Percentiles rank a stretch among this genome's conserved stretches.
Evolutionary conservation across 2,797 vertebrate species (phyloP).

Genomic region (Peromyscus eremicus): DNA sequence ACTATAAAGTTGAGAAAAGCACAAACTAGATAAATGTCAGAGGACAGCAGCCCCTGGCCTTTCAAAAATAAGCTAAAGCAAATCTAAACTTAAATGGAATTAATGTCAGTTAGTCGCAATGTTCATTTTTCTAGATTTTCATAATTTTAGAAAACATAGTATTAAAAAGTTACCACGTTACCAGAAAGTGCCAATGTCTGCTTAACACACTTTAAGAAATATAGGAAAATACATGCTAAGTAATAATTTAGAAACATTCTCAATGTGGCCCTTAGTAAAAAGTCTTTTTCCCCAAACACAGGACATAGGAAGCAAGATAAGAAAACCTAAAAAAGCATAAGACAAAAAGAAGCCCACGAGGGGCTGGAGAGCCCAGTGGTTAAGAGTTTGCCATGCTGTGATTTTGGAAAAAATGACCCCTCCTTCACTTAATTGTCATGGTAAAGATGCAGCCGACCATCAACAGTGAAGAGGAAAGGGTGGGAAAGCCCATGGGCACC

Average conservation of each 20-base stretch:
- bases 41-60: not conserved
- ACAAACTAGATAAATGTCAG: not conserved
- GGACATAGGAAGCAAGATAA: no score
- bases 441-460: slow-evolving; percentile 94
- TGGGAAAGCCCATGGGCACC: slow-evolving; percentile 96
- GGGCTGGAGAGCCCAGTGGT: no score
- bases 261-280: not conserved
- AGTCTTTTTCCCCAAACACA: not conserved
- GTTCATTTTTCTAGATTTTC: not conserved
- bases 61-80: not conserved
- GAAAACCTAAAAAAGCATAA: not conserved
- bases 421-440: slow-evolving; percentile 95
- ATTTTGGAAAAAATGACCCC: slow-evolving; percentile 96
- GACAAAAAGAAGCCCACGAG: not conserved
- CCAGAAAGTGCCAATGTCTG: not conserved
- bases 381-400: slow-evolving; percentile 73
- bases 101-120: not conserved
- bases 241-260: not conserved
- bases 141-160: not conserved
- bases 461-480: slow-evolving; percentile 93
- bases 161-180: not conserved
- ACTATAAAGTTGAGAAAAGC: not conserved
- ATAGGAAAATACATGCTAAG: not conserved
- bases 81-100: not conserved
- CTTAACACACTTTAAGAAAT: not conserved